Evolutionary conservation across 2,888 invertebrate genomes (phyloP), one percentile per base, ranked within the genome.

Genomic region (Gryllus longicercus): DNA sequence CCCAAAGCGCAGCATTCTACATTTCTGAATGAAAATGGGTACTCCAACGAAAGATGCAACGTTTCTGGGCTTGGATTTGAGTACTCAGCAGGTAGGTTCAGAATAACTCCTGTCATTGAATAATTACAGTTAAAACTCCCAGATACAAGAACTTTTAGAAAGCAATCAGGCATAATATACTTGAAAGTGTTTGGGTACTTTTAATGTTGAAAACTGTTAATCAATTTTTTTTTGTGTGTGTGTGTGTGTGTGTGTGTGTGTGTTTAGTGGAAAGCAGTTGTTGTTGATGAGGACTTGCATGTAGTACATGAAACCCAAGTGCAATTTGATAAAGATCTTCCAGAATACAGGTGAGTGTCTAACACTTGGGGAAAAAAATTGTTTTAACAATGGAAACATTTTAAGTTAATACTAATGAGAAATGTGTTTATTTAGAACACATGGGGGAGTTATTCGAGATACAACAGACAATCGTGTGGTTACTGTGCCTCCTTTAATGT

Each of bases 291-390:
- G 82, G 88, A 92, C 76, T 90, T 96, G 84, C 88, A 91, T 84
- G 90, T 95, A 21, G 87, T 95, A 14, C 92, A 94, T 85, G 93
- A 96, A 85, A 94, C 93, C 18, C 91, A 92, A 82, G 96, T 98
- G 0, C 94, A 95, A 84, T 98, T 97, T 88, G 97, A 98, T 87
- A 91, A 91, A 82, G 97, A 97, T 86, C 89, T 98, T 38, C 96
- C 97, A n/a, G 97, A 98, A 87, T 98, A 95, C 87, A 91, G 93
- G 95, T 95, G 87, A 83, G 83, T 81, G 78, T 38, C 16, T 14
- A 3, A 23, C 63, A 23, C 75, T 12, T 18, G 74, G 18, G 50
- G 14, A 16, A 16, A 5, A 11, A 14, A 21, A 25, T 78, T 75
- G 21, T 77, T 80, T 63, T 16, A 50, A 23, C 16, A 76, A 50